Conservation (phyloP, 2,888 invertebrate species). For the Tetranychus piercei region DNA sequence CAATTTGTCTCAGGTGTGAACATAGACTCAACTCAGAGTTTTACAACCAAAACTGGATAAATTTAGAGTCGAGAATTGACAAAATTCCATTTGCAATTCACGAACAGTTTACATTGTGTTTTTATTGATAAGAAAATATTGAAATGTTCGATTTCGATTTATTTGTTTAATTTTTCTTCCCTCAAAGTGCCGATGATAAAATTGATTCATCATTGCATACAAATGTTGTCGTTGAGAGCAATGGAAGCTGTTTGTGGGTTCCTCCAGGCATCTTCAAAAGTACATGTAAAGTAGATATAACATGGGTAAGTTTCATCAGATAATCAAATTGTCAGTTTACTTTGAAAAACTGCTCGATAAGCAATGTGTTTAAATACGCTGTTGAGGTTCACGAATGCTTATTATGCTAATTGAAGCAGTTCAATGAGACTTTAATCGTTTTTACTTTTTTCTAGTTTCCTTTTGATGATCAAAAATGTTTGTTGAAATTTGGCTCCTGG, state of each 20-base stretch:
- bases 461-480: constrained; percentile 94
- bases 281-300: constrained; percentile 96
- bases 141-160: not conserved
- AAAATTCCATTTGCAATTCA: too few species aligned
- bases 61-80: too few species aligned
- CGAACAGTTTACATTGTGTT: too few species aligned
- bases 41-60: too few species aligned
- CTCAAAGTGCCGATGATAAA: constrained; percentile 94
- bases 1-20: too few species aligned
- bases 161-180: not conserved
- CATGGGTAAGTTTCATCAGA: constrained; percentile 44
- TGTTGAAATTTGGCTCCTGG: constrained; percentile 99
- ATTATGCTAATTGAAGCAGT: too few species aligned
- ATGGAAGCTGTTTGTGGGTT: constrained; percentile 85
- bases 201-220: constrained; percentile 97
- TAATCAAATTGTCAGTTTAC: too few species aligned
- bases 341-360: too few species aligned
- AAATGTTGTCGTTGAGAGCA: constrained; percentile 86
- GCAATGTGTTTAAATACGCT: too few species aligned
- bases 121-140: too few species aligned
- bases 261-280: constrained; percentile 95
- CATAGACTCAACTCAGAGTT: too few species aligned
- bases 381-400: too few species aligned
- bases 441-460: constrained; percentile 56
- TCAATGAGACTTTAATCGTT: not conserved